Percentiles rank a stretch among this genome's conserved stretches.
These are phyloP conservation scores for Glareola pratincola DNA, from an alignment of 2,113 vertebrate species.

Conservation along the genomic window DNA sequence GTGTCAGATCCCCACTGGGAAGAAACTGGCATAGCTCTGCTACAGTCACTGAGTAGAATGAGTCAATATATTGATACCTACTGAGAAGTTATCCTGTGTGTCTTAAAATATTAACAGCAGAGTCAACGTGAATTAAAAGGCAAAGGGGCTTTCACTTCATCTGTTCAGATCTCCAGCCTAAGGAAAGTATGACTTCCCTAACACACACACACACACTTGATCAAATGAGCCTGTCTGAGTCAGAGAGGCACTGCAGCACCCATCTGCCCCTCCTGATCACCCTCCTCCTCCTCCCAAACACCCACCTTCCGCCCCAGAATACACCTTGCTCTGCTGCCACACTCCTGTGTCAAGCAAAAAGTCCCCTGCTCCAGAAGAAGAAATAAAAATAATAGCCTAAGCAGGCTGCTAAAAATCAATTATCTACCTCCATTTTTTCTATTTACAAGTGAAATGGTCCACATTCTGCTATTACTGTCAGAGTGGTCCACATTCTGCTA, in stretches of 20 bases:
- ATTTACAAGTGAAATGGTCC: background rate
- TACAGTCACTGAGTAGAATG: background rate
- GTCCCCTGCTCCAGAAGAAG: background rate
- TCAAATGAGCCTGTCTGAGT: background rate
- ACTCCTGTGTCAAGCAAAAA: background rate
- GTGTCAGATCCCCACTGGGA: background rate
- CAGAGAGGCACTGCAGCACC: background rate
- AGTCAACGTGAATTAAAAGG: background rate
- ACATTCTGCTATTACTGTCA: background rate
- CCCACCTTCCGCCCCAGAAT: background rate
- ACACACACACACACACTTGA: too few relatives aligned
- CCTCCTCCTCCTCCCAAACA: background rate
- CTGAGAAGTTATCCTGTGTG: background rate
- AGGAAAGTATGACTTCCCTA: background rate
- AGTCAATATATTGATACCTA: constrained; percentile 30
- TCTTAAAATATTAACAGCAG: background rate
- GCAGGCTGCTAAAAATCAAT: background rate
- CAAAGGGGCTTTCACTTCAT: background rate
- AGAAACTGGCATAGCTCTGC: background rate
- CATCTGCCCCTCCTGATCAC: background rate
- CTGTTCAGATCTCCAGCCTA: background rate
- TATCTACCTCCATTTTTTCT: background rate
- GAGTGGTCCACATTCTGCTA: background rate
- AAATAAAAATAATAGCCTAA: background rate
- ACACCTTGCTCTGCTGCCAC: background rate